A percentile compares a stretch with the other conserved stretches of the same genome.
Evolutionary conservation across 2,113 vertebrate species (phyloP).

Genomic region (Okapia johnstoni): DNA sequence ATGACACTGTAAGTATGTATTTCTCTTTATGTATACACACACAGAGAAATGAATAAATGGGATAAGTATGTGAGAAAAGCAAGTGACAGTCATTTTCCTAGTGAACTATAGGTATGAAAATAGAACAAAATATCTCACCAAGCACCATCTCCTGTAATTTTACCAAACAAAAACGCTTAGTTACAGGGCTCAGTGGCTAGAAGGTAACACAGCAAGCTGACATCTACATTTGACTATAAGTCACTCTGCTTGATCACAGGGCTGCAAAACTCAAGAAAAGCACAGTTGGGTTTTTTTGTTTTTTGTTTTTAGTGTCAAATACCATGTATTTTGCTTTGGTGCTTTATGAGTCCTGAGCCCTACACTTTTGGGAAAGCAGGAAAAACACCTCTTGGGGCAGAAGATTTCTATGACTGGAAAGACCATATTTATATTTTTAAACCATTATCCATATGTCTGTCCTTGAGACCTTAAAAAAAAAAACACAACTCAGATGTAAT

Average conservation of each 20-base stretch:
- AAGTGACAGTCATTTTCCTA: slow-evolving; percentile 21
- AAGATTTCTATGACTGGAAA: slow-evolving; percentile 61
- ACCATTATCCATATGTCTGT: slow-evolving; percentile 30
- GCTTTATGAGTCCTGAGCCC: neutral
- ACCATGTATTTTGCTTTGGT: slow-evolving; percentile 35
- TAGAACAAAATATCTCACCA: slow-evolving; percentile 18
- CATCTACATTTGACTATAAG: neutral
- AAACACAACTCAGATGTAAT: slow-evolving; percentile 31
- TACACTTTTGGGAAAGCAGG: neutral
- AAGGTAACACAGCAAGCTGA: slow-evolving; percentile 4
- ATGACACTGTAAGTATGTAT: neutral
- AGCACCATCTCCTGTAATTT: slow-evolving; percentile 37
- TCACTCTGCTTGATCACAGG: slow-evolving; percentile 22
- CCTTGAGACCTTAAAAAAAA: slow-evolving; percentile 33
- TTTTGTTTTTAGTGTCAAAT: slow-evolving; percentile 24
- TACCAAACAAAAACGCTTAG: slow-evolving; percentile 37
- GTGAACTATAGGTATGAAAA: slow-evolving; percentile 25
- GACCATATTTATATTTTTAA: slow-evolving; percentile 44
- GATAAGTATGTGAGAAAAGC: neutral
- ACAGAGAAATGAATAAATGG: neutral
- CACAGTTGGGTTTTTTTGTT: neutral
- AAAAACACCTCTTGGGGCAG: slow-evolving; percentile 41
- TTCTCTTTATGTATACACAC: neutral
- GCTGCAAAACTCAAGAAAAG: slow-evolving; percentile 46
- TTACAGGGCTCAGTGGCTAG: neutral